Percentiles rank a stretch among this genome's conserved stretches.
Evolutionary conservation across 2,888 invertebrate genomes (phyloP).

Genomic region (Gari tellinella): DNA sequence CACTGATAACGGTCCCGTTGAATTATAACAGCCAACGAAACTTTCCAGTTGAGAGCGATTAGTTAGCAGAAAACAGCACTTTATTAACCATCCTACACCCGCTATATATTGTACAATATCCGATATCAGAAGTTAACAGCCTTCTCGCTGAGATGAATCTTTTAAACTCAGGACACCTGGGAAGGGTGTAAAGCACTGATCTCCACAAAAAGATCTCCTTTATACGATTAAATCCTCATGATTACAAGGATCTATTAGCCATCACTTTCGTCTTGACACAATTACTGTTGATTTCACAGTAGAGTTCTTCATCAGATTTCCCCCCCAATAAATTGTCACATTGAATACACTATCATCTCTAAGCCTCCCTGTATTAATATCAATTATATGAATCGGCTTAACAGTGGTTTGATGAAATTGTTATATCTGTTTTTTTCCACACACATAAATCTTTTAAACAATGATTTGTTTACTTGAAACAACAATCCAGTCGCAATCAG

Average conservation of each 20-base stretch:
- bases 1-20: neutral
- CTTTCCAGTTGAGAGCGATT: neutral
- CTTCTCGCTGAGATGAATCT: conserved; percentile 21
- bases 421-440: too few species aligned
- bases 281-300: too few species aligned
- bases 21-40: too few species aligned
- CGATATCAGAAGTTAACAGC: conserved; percentile 26
- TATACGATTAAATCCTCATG: conserved; percentile 35
- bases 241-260: conserved; percentile 43
- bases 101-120: conserved; percentile 14
- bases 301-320: too few species aligned
- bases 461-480: too few species aligned
- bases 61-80: conserved; percentile 8
- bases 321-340: too few species aligned
- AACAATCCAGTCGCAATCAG: too few species aligned
- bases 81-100: conserved; percentile 4
- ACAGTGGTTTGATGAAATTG: too few species aligned
- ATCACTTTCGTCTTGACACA: conserved; percentile 9
- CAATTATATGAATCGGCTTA: too few species aligned
- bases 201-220: conserved; percentile 27
- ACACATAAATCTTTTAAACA: too few species aligned
- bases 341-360: too few species aligned
- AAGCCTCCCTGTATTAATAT: too few species aligned
- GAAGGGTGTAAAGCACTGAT: conserved; percentile 5
- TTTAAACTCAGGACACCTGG: conserved; percentile 32